phyloP scores from a whole-genome alignment of 2,888 invertebrate species.

The Silvanus unidentatus region DNA sequence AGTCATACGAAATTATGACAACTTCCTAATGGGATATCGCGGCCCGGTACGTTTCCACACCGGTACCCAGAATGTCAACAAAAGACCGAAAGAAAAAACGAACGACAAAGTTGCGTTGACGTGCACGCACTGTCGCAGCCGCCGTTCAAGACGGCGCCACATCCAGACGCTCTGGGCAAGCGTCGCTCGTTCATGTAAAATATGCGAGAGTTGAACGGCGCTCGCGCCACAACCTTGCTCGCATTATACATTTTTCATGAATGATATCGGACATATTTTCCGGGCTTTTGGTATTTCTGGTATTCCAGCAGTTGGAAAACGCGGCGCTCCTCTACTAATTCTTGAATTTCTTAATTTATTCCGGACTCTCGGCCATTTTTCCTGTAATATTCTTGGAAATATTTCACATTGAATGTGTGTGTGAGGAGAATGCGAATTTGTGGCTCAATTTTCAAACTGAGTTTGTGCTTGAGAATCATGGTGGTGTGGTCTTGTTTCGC shows the following conservation, averaged over 20 bases:
- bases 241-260: neutral
- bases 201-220: slow-evolving; percentile 10
- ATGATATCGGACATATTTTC: no score
- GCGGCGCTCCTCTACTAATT: no score
- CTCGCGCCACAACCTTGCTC: slow-evolving; percentile 14
- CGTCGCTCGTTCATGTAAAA: slow-evolving; percentile 22
- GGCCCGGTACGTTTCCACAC: neutral
- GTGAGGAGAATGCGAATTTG: no score
- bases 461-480: no score
- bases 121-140: slow-evolving; percentile 27
- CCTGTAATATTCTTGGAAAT: no score
- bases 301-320: no score
- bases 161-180: slow-evolving; percentile 30
- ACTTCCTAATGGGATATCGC: slow-evolving; percentile 9
- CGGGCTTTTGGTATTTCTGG: no score
- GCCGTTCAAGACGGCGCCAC: slow-evolving; percentile 28
- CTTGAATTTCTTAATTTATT: no score
- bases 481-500: no score
- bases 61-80: neutral
- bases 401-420: no score
- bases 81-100: slow-evolving; percentile 1
- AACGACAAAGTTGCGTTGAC: slow-evolving; percentile 12
- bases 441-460: no score
- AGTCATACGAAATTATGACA: slow-evolving; percentile 7
- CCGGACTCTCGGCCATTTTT: no score